phyloP scores from a whole-genome alignment of 2,113 vertebrate species.

The Corydoras maculifer region DNA sequence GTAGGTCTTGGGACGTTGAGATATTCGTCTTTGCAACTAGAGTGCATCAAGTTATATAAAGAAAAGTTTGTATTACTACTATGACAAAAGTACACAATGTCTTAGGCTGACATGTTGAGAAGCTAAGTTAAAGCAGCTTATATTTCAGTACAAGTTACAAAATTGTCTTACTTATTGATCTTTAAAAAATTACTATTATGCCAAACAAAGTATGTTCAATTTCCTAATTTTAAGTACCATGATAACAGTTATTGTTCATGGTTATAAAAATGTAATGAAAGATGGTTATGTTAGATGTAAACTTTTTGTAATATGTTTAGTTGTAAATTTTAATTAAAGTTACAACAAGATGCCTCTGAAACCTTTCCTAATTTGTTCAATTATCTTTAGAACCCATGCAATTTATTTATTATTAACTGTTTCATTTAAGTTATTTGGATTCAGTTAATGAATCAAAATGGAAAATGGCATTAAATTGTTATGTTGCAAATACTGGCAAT shows the following conservation, averaged over 20 bases:
- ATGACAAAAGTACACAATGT: slow-evolving; percentile 36
- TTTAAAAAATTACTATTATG: not conserved
- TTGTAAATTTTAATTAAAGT: slow-evolving; percentile 11
- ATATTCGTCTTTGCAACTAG: slow-evolving; percentile 62
- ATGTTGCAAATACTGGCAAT: slow-evolving; percentile 33
- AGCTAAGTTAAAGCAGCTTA: not conserved
- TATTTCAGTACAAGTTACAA: not conserved
- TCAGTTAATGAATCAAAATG: slow-evolving; percentile 50
- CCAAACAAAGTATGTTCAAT: not conserved
- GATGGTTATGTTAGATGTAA: slow-evolving; percentile 33
- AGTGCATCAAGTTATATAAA: slow-evolving; percentile 61
- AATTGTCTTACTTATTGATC: too few relatives aligned
- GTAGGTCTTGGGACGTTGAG: slow-evolving; percentile 51
- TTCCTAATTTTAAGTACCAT: not conserved
- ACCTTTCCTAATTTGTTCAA: not conserved
- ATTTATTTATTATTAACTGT: not conserved
- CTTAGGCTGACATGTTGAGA: slow-evolving; percentile 6
- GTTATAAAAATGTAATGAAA: slow-evolving; percentile 11
- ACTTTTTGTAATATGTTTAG: slow-evolving; percentile 23
- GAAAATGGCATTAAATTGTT: slow-evolving; percentile 35
- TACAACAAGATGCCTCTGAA: slow-evolving; percentile 29
- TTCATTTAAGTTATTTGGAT: slow-evolving; percentile 18
- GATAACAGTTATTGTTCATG: slow-evolving; percentile 8
- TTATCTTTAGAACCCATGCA: slow-evolving; percentile 42
- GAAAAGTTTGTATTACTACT: slow-evolving; percentile 59